Evolutionary conservation across 2,888 invertebrate species (phyloP), one percentile per base, ranked within the genome.

Genomic region (Oxycera nigricornis): DNA sequence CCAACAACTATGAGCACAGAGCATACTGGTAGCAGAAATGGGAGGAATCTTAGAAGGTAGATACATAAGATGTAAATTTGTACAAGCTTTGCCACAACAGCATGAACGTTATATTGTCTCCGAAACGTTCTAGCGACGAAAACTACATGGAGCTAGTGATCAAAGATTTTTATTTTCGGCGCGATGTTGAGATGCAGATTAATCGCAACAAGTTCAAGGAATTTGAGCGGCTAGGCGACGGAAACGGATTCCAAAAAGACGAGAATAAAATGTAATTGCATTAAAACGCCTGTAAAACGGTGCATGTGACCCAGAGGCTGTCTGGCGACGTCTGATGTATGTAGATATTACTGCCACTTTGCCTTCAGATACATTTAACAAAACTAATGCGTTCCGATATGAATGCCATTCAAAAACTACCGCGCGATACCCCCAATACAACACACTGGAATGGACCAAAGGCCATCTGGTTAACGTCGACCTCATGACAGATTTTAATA

Each of bases 391-490:
- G 59, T 31, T 70, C 52, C 59, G 68, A 68, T 73, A 73, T 75
- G 68, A 59, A 73, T 50, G 61, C 65, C 57, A 67, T 73, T 68
- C 35, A 39, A 67, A 70, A 62, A 70, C 52, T 62, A 61, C 70
- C 52, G 46, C 31, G 50, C 2, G 30, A 17, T 30, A 20, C 35
- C 41, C 35, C 17, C 50, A 39, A 24, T 14, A 67, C 2, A 67
- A 30, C 59, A 3, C 61, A 17, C 26, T 17, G 39, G 39, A 68
- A 76, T 75, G 67, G 76, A 72, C 68, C 74, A 77, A 76, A 77
- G 77, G 78, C 77, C 78, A 78, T 78, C 78, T 78, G 78, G 57
- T 76, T 77, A 74, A 68, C 75, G 59, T 78, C 76, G 74, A n/a
- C 26, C 61, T 61, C 26, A 59, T 55, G 73, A 74, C 67, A 74